Evolutionary conservation across 2,888 invertebrate species (phyloP), one percentile per base, ranked within the genome.

Genomic region (Eupithecia insigniata): DNA sequence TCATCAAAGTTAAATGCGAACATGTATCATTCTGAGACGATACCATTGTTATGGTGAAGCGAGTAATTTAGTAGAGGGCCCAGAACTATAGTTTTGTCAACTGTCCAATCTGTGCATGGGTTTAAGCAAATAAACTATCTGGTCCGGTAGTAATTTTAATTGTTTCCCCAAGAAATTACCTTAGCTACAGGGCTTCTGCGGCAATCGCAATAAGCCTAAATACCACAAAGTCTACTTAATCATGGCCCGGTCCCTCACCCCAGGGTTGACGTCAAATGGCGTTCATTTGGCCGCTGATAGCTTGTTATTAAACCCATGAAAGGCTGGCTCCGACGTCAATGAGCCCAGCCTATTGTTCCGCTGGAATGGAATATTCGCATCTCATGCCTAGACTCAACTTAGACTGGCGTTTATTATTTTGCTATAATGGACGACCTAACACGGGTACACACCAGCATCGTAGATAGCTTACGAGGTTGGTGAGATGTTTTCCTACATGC

Each of bases 161-260:
- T n/a, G 34, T 2, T 32, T 34, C 16, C 1, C 36, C 26, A 36
- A 34, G 26, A 22, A 64, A 22, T 64, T 64, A 68, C 72, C 67
- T 78, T 71, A 72, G 67, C 22, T 51, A 22, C 73, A 73, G 61
- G 71, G 75, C 74, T 73, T 77, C 71, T 81, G 77, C 80, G 80
- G 81, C 83, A 78, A 79, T 83, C 79, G 82, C 79, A 87, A 87
- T 89, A 87, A 87, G 79, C 81, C 82, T 81, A 85, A 87, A 89
- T 89, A 36, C 62, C 36, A 22, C 34, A 61, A 62, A 62, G 36
- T 84, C 84, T 82, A 81, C 78, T n/a, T 81, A 82, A 85, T 83
- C 69, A 79, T 80, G 83, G 76, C 71, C 78, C 70, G 82, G 81
- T 76, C 84, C 81, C 85, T 83, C 79, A 84, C 83, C 84, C 78